Evolutionary conservation across 2,113 vertebrate species (phyloP).

Genomic region (Myotis lucifugus): DNA sequence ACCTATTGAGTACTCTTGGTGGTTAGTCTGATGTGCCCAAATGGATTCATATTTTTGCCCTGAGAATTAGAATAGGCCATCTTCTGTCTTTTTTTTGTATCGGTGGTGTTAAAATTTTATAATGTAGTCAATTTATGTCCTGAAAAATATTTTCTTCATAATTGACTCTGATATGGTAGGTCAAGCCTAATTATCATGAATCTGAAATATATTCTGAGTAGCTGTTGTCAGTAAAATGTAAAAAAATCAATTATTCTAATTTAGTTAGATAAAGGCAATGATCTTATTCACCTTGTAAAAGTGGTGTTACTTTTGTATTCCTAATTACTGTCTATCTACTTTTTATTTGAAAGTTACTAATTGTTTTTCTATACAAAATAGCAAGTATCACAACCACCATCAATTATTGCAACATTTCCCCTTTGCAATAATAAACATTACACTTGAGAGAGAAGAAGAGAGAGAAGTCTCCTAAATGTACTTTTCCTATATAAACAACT

Average conservation of each 20-base stretch:
- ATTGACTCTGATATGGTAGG: neutral
- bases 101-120: neutral
- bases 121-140: neutral
- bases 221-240: slow-evolving; percentile 52
- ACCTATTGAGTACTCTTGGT: neutral
- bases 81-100: neutral
- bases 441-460: neutral
- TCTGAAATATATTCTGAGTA: slow-evolving; percentile 50
- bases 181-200: slow-evolving; percentile 5
- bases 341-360: neutral
- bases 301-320: neutral
- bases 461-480: neutral
- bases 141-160: slow-evolving; percentile 41
- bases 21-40: neutral
- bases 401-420: neutral
- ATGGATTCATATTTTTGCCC: neutral
- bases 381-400: neutral
- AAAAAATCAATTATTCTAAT: slow-evolving; percentile 5
- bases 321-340: neutral
- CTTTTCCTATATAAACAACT: neutral
- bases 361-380: neutral
- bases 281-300: slow-evolving; percentile 18
- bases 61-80: neutral
- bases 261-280: neutral
- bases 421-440: neutral